A percentile compares a stretch with the other conserved stretches of the same genome.
Evolutionary conservation across 1,140 invertebrate species (phyloP).

Genomic region (Polypedilum vanderplanki): DNA sequence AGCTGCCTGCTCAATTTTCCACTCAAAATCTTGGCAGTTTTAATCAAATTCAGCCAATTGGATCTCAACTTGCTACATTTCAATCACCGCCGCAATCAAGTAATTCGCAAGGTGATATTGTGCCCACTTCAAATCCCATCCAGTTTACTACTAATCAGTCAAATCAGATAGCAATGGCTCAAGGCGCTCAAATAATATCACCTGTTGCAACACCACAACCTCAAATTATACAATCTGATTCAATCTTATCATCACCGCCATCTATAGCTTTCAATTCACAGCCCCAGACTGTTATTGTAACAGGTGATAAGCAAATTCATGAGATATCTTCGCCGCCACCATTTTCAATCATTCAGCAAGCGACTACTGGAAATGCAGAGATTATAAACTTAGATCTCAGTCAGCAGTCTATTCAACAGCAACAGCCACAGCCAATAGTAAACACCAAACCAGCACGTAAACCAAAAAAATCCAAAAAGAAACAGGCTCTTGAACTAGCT

Average conservation of each 20-base stretch:
- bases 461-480: conserved; percentile 30
- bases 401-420: conserved; percentile 33
- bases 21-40: conserved; percentile 40
- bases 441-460: conserved; percentile 27
- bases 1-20: conserved; percentile 39
- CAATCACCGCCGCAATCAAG: conserved; percentile 37
- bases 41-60: conserved; percentile 32
- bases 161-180: neutral
- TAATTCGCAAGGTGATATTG: conserved; percentile 8
- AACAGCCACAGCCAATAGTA: conserved; percentile 32
- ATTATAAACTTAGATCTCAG: conserved; percentile 29
- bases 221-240: neutral
- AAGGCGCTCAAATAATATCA: neutral
- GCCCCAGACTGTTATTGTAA: conserved; percentile 32
- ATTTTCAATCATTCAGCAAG: conserved; percentile 31
- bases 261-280: conserved; percentile 37
- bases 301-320: conserved; percentile 22
- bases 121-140: conserved; percentile 30
- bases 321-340: conserved; percentile 33
- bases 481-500: conserved; percentile 32
- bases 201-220: neutral
- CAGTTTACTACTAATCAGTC: conserved; percentile 9
- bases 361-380: neutral
- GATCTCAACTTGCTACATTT: conserved; percentile 37
- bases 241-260: conserved; percentile 32